phyloP scores from a whole-genome alignment of 2,113 vertebrate species.

The Catharus fuscescens region DNA sequence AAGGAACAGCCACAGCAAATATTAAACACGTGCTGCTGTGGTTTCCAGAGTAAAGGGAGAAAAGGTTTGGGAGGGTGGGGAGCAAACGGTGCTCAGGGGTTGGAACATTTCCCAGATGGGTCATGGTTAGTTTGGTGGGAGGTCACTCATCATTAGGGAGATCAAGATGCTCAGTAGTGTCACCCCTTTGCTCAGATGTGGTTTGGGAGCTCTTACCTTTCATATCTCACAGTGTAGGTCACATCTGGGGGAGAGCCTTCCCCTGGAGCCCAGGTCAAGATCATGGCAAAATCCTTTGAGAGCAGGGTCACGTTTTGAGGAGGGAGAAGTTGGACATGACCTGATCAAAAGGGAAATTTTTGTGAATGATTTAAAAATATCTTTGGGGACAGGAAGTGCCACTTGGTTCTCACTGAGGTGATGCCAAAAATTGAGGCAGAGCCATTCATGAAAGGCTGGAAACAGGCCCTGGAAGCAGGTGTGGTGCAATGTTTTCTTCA shows the following conservation, averaged over 20 bases:
- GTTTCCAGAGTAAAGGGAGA: too few species aligned
- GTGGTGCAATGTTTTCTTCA: neutral
- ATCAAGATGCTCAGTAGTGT: too few species aligned
- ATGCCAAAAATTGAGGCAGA: neutral
- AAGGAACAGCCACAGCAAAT: neutral
- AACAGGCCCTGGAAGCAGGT: neutral
- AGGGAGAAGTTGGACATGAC: neutral
- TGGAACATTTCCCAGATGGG: neutral
- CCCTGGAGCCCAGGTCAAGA: slow-evolving; percentile 71
- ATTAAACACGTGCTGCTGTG: neutral
- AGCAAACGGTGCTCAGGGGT: neutral
- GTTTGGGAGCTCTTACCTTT: slow-evolving; percentile 38
- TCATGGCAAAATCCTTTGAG: slow-evolving; percentile 67
- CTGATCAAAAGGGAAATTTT: neutral
- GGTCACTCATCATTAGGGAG: neutral
- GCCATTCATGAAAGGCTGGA: neutral
- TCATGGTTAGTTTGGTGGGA: neutral
- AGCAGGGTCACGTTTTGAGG: slow-evolving; percentile 69
- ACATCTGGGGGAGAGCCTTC: slow-evolving; percentile 24
- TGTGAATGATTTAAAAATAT: neutral
- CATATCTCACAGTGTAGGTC: slow-evolving; percentile 66
- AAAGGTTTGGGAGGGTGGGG: neutral
- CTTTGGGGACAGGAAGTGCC: neutral
- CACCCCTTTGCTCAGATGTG: neutral
- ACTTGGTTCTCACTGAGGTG: neutral